A percentile compares a stretch with the other conserved stretches of the same genome.
These are phyloP conservation scores for Chiroxiphia lanceolata DNA, from an alignment of 2,797 vertebrate genomes.

Conservation along the genomic window DNA sequence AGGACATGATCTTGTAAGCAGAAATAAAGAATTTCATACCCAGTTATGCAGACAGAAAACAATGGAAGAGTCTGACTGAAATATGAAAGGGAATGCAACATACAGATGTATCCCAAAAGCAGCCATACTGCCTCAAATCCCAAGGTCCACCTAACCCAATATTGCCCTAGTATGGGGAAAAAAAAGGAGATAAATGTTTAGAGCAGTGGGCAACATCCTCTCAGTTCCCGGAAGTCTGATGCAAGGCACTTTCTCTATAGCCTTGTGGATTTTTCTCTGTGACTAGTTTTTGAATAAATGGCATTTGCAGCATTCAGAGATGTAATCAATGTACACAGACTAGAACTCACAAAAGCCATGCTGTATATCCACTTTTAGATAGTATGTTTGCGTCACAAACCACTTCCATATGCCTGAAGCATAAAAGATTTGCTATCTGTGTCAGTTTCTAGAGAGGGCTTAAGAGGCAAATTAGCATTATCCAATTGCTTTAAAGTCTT, in stretches of 20 bases:
- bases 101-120: neutral
- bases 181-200: neutral
- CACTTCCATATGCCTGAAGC: constrained; percentile 58
- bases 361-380: constrained; percentile 35
- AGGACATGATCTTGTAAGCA: neutral
- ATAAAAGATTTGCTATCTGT: constrained; percentile 54
- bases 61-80: neutral
- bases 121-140: neutral
- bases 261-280: neutral
- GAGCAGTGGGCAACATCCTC: neutral
- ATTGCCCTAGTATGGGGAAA: neutral
- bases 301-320: constrained; percentile 31
- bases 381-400: constrained; percentile 54
- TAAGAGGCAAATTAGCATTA: constrained; percentile 31
- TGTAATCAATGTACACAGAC: constrained; percentile 29
- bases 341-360: constrained; percentile 39
- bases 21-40: neutral
- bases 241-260: neutral
- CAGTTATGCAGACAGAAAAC: neutral
- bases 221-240: neutral
- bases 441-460: constrained; percentile 34
- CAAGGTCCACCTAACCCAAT: neutral
- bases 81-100: neutral
- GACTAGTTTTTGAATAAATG: neutral
- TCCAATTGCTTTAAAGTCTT: constrained; percentile 38